Evolutionary conservation across 1,140 invertebrate genomes (phyloP), one percentile per base, ranked within the genome.

Genomic region (Eulimnadia texana): DNA sequence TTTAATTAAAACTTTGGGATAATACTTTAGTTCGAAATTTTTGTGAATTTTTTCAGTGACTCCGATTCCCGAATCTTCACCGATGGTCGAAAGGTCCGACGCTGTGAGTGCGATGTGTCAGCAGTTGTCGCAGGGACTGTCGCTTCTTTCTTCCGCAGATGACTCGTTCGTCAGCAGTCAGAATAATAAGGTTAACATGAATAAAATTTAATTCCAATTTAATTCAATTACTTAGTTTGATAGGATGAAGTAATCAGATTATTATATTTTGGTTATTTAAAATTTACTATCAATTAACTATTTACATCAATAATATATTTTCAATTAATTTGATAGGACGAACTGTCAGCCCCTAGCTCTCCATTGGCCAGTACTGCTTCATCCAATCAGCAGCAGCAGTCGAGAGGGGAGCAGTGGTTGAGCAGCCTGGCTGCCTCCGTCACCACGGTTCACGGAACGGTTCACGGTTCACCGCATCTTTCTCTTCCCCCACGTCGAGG

Each of bases 21-120:
- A 11, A 47, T 11, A 10, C 42, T n/a, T n/a, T n/a, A n/a, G n/a
- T n/a, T n/a, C n/a, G n/a, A n/a, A n/a, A n/a, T n/a, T n/a, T n/a
- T n/a, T n/a, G n/a, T n/a, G n/a, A n/a, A n/a, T n/a, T n/a, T n/a
- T n/a, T n/a, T n/a, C 76, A 79, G 85, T 86, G 64, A 86, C 84
- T 67, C 84, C 85, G 25, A 90, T 90, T 71, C 84, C 86, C 22
- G 87, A 91, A 77, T 79, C 83, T 67, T 85, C 87, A 51, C 84
- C 85, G 1, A 67, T 71, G 53, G 67, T 69, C 49, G 72, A 73
- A 64, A 74, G 74, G 28, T 63, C 78, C 13, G 84, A 90, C 70
- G 83, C 84, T 19, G 88, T 93, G 22, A 86, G 86, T 64, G 85
- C 87, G 62, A 82, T 92, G 77, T 93, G 89, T 74, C 86, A 91